Conservation (phyloP, 2,888 invertebrate species). For the Chouioia cunea region DNA sequence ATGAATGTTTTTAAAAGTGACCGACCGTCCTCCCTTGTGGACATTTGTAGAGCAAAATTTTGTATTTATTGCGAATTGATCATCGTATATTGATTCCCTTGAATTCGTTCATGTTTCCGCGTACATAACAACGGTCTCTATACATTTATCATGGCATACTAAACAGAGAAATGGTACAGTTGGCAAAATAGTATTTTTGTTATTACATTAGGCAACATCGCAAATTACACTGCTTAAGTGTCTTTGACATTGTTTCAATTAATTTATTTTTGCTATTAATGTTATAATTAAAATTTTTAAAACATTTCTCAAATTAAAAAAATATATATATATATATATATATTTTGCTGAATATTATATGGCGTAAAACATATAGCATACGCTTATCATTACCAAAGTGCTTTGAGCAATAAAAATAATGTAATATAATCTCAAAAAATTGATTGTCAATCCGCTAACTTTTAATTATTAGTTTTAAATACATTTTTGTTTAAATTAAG, state of each 20-base stretch:
- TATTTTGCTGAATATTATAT: too few species aligned
- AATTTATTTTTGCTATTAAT: constrained; percentile 11
- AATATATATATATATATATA: too few species aligned
- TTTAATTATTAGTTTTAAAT: constrained; percentile 14
- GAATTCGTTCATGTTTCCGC: too few species aligned
- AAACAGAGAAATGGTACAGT: neutral
- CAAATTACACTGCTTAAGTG: too few species aligned
- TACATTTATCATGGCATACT: constrained; percentile 24
- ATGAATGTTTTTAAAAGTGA: too few species aligned
- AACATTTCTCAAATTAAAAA: too few species aligned
- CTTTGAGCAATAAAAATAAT: constrained; percentile 25
- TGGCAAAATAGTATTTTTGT: constrained; percentile 14
- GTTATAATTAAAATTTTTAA: neutral
- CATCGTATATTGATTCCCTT: too few species aligned
- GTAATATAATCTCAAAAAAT: constrained; percentile 30
- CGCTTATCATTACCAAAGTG: constrained; percentile 32
- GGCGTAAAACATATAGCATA: constrained; percentile 9
- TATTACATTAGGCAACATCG: too few species aligned
- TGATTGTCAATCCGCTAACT: constrained; percentile 6
- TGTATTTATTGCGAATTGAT: too few species aligned
- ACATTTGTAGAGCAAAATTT: too few species aligned
- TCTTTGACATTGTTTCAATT: too few species aligned
- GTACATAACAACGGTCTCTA: constrained; percentile 8
- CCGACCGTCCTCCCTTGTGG: too few species aligned
- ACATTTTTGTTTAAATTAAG: constrained; percentile 14